These are phyloP conservation scores for Hassar affinis DNA, from an alignment of 2,113 vertebrate species.

Conservation along the genomic window DNA sequence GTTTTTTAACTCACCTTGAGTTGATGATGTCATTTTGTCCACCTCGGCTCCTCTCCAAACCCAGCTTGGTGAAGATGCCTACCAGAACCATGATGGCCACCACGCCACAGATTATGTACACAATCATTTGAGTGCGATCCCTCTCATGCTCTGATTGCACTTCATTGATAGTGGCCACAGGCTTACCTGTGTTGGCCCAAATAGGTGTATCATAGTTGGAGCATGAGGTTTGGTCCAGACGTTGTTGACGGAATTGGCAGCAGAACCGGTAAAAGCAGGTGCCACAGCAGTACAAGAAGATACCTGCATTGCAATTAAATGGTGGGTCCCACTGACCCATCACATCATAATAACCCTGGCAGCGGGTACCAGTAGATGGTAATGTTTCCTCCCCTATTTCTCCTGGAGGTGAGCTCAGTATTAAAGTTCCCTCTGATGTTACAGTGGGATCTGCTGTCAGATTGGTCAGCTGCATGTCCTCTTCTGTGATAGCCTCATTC, in stretches of 20 bases:
- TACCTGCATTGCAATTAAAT: conserved; percentile 92
- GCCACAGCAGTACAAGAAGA: conserved; percentile 92
- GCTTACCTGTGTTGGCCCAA: conserved; percentile 88
- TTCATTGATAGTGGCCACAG: conserved; percentile 78
- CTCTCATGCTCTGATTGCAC: conserved; percentile 74
- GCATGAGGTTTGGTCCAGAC: conserved; percentile 88
- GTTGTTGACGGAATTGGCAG: conserved; percentile 89
- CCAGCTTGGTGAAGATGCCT: conserved; percentile 90
- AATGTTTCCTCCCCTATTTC: conserved; percentile 73
- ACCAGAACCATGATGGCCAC: conserved; percentile 91
- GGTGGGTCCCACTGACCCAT: conserved; percentile 99
- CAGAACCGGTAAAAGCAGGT: conserved; percentile 98
- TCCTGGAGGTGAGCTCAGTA: conserved; percentile 68
- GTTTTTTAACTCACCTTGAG: conserved; percentile 78
- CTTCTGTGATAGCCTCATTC: conserved; percentile 48
- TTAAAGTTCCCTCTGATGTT: conserved; percentile 63
- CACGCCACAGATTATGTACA: conserved; percentile 91
- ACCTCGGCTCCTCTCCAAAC: conserved; percentile 83
- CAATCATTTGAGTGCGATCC: conserved; percentile 88
- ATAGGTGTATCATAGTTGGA: conserved; percentile 90
- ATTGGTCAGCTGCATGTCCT: conserved; percentile 55
- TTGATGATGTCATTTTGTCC: conserved; percentile 78
- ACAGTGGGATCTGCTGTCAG: conserved; percentile 51
- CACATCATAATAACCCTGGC: conserved; percentile 94
- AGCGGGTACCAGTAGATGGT: conserved; percentile 76